These are phyloP conservation scores for Achroia grisella DNA, from an alignment of 1,140 invertebrate species.

Conservation along the genomic window DNA sequence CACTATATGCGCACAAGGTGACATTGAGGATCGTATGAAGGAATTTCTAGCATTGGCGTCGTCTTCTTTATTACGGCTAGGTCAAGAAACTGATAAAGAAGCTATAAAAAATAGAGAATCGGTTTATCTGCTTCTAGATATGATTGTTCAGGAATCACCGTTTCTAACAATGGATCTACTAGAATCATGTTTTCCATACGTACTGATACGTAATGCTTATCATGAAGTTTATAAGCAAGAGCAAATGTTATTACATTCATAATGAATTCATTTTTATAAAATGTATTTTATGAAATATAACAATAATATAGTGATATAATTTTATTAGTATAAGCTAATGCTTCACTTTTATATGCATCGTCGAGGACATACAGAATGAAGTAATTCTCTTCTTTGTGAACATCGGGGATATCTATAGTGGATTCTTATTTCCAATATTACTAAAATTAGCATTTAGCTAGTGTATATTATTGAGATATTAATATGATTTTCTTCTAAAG, in stretches of 20 bases:
- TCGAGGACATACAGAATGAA: not conserved
- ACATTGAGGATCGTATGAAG: constrained; percentile 98
- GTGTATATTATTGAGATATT: no score
- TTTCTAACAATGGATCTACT: constrained; percentile 98
- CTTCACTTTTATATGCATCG: not conserved
- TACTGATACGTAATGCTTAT: constrained; percentile 96
- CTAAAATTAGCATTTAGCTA: no score
- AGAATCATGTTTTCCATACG: constrained; percentile 98
- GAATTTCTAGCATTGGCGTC: constrained; percentile 98
- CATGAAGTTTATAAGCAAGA: constrained; percentile 95
- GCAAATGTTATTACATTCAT: constrained; percentile 77
- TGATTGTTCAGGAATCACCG: constrained; percentile 97
- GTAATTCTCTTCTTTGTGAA: no score
- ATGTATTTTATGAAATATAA: no score
- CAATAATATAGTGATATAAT: no score
- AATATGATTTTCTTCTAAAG: no score
- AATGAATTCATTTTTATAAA: constrained; percentile 17
- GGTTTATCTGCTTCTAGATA: constrained; percentile 95
- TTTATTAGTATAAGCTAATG: not conserved
- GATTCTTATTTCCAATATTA: no score
- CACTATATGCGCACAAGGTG: constrained; percentile 94
- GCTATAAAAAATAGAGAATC: constrained; percentile 95
- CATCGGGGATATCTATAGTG: no score
- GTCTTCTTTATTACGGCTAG: constrained; percentile 93
- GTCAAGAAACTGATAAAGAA: constrained; percentile 97